Evolutionary conservation across 1,140 invertebrate species (phyloP), one percentile per base, ranked within the genome.

Genomic region (Lasioglossum albipes): DNA sequence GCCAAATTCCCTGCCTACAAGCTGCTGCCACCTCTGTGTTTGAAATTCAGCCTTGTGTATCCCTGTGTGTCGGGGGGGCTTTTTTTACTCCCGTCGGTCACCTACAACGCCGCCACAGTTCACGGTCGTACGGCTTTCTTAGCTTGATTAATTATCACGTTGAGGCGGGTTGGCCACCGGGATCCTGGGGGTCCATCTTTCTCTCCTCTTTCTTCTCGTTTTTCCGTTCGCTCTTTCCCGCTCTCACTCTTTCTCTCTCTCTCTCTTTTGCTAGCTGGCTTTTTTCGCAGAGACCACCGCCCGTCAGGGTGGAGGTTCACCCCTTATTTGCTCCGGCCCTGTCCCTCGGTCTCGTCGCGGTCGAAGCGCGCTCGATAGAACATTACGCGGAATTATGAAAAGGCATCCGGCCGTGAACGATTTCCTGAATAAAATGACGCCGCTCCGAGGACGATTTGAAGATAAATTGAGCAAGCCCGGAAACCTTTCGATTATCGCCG

Each of bases 121-220:
- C 77, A 84, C 83, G 81, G 79, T 84, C 85, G 83, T 83, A 80
- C 75, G 74, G 83, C 77, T 88, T 88, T 88, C 87, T 88, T 88
- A 88, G 85, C 83, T 84, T 87, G 91, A 92, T 92, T 93, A 93
- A 93, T 92, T 92, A 93, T 90, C 86, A 83, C 82, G 62, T 74
- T 62, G 70, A 57, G 72, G 77, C 59, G 36, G 69, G 78, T 85
- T 71, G 36, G 36, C 36, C 16, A 16, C 84, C 78, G 67, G 79
- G 79, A 78, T 78, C 69, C 52, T 75, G 27, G 65, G 75, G 59
- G 27, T 64, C 57, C 81, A 42, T 64, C 75, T 62, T 78, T 72
- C 67, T 67, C 41, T 41, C 22, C 27, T 54, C 67, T 57, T 22
- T 57, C 69, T 6, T 64, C 42, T 41, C 16, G 3, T 20, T 59